Evolutionary conservation across 1,140 invertebrate genomes (phyloP), one percentile per base, ranked within the genome.

Genomic region (Spodoptera frugiperda): DNA sequence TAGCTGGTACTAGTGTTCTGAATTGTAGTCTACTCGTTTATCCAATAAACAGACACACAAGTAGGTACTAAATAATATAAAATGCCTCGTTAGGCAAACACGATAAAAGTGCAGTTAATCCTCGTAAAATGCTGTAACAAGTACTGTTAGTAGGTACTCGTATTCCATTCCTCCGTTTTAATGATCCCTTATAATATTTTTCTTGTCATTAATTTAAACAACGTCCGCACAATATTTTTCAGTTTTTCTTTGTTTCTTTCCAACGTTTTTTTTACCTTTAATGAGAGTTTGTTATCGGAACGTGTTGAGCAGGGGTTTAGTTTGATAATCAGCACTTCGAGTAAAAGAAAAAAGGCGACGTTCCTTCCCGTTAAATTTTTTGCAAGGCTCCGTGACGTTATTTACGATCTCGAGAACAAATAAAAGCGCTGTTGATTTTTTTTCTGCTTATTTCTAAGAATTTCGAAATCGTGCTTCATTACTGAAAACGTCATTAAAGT

Each of bases 261-360:
- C 14, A 21, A 17, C 61, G 17, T 61, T 61, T 61, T 61, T 53
- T 61, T 55, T 71, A 44, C 15, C 17, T 55, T 48, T 25, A 73
- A 44, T 46, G 54, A 48, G 51, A 59, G 44, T 73, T 44, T 59
- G 39, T 73, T 73, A 59, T 71, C 54, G 19, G 39, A 73, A 44
- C 55, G 70, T 59, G 54, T 73, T 59, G 44, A 33, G 14, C 44
- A 48, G 54, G 33, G 55, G 70, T 46, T 49, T 48, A 57, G 30
- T 73, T 73, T 59, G 54, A 73, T 73, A 39, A 48, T 73, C 54
- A 73, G 53, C 70, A 59, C 19, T 48, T 73, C 54, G 39, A 30
- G 30, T 55, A 72, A 72, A 72, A 72, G 53, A 33, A 59, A 72
- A 59, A 72, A 59, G 68, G 68, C 14, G 49, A 54, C 25, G 12